phyloP scores from a whole-genome alignment of 2,797 vertebrate genomes.

The Lemur catta region DNA sequence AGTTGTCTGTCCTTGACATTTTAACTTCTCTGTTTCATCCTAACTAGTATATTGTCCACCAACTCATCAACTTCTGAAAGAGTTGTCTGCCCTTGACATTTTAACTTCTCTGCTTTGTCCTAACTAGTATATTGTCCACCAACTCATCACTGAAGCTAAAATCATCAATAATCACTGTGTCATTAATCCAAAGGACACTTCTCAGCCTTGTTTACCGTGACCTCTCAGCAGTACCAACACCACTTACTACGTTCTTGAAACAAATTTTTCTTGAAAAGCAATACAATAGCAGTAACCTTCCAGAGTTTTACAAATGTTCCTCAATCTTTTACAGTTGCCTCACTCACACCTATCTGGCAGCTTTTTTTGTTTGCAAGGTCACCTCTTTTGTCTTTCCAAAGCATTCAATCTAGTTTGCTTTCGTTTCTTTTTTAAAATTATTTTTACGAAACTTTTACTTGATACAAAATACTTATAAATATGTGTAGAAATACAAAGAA shows the following conservation, averaged over 20 bases:
- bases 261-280: not conserved
- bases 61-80: not conserved
- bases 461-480: not conserved
- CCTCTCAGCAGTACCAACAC: not conserved
- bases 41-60: not conserved
- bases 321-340: conserved; percentile 3
- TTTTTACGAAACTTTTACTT: conserved; percentile 30
- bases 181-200: not conserved
- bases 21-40: conserved; percentile 2
- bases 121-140: too few species aligned
- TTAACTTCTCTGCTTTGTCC: too few species aligned
- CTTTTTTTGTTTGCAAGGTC: conserved; percentile 8
- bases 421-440: not conserved
- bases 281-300: not conserved
- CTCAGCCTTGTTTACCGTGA: not conserved
- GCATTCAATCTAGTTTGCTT: not conserved
- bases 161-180: not conserved
- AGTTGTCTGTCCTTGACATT: not conserved
- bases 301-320: not conserved
- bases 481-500: too few species aligned
- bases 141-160: not conserved
- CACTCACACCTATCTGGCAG: not conserved
- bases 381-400: conserved; percentile 25
- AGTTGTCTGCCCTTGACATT: too few species aligned
- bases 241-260: not conserved